Evolutionary conservation across 2,797 vertebrate species (phyloP).

Genomic region (Lateolabrax maculatus): DNA sequence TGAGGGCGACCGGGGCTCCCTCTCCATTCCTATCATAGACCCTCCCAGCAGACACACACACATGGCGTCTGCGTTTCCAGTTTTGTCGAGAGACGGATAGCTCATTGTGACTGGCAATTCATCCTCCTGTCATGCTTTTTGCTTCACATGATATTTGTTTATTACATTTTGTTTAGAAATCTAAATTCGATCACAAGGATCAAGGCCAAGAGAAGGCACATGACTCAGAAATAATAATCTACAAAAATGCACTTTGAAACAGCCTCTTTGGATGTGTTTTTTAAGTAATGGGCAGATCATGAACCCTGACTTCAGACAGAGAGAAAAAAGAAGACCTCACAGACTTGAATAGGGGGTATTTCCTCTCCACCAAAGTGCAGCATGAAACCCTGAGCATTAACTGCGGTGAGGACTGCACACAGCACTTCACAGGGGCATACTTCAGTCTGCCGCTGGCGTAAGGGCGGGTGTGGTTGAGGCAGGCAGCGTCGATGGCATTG

Average conservation of each 20-base stretch:
- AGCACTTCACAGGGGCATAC: slow-evolving; percentile 70
- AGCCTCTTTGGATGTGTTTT: slow-evolving; percentile 18
- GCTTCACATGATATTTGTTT: slow-evolving; percentile 46
- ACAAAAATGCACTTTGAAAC: background rate
- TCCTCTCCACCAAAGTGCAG: slow-evolving; percentile 57
- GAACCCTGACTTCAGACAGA: slow-evolving; percentile 49
- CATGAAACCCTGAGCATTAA: slow-evolving; percentile 60
- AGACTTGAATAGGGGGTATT: slow-evolving; percentile 59
- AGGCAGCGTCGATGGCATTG: slow-evolving; percentile 62
- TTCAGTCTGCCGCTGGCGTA: slow-evolving; percentile 62
- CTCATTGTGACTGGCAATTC: background rate
- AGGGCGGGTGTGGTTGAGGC: slow-evolving; percentile 75
- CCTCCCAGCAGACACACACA: slow-evolving; percentile 7
- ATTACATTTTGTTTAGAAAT: slow-evolving; percentile 19
- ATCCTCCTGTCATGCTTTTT: slow-evolving; percentile 36
- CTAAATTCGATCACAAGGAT: slow-evolving; percentile 31
- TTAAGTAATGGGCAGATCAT: slow-evolving; percentile 31
- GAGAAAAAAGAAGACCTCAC: slow-evolving; percentile 54
- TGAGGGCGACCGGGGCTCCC: slow-evolving; percentile 30
- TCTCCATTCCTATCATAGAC: slow-evolving; percentile 13
- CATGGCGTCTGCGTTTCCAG: background rate
- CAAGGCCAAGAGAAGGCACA: slow-evolving; percentile 10
- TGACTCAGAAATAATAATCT: slow-evolving; percentile 37
- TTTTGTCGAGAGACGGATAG: background rate
- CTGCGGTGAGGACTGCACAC: slow-evolving; percentile 71